Evolutionary conservation across 2,888 invertebrate species (phyloP), one percentile per base, ranked within the genome.

Genomic region (Stegana nigrithorax): DNA sequence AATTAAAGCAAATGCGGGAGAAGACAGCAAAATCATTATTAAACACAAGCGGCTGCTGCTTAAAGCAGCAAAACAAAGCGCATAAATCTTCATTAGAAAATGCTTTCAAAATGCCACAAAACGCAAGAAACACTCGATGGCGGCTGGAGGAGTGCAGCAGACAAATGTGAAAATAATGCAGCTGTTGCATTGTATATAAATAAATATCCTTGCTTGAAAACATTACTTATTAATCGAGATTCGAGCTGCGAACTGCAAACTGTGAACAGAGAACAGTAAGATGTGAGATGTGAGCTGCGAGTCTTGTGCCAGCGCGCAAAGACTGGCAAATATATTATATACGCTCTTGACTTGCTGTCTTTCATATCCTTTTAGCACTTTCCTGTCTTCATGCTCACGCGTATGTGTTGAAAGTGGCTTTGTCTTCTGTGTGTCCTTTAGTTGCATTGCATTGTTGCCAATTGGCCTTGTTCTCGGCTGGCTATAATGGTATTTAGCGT

Each of bases 51-150:
- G 1, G 17, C n/a, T n/a, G 5, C 17, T 39, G 39, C 39, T 39
- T 39, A 39, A 39, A 17, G n/a, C 1, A 17, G 10, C 29, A 7
- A 29, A 36, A 8, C 10, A 39, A 6, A 39, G 39, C 53, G 19
- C 53, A 55, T 55, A 55, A 55, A 55, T 55, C 53, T 55, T 55
- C 36, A 55, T 55, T 55, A 36, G 32, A 55, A 55, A 55, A 55
- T 21, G 36, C 53, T 55, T 55, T 36, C 53, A n/a, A 12, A 39
- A n/a, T 7, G 29, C 10, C 17, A 29, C 6, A 29, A 29, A 29
- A 29, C 6, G 2, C 8, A 44, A 17, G 8, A 44, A 44, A 7
- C 29, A 29, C 29, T 19, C 29, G 26, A 29, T 17, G 36, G 32
- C 17, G 21, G 23, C 23, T 12, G 23, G 5, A n/a, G 8, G 32